Evolutionary conservation across 2,113 vertebrate genomes (phyloP).

Genomic region (Cynocephalus volans): DNA sequence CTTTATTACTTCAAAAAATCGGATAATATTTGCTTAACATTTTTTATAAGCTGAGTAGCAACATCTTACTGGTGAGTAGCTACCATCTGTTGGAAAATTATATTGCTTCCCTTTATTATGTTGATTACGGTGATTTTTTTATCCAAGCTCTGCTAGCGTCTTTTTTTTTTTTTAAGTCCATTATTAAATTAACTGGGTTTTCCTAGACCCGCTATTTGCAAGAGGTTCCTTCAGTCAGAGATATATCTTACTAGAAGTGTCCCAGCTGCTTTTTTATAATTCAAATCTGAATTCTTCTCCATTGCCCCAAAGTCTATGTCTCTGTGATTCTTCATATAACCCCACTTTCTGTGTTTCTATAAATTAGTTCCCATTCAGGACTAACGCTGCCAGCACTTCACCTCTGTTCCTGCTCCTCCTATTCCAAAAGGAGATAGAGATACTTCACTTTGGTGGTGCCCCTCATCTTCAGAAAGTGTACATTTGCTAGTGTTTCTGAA

Average conservation of each 20-base stretch:
- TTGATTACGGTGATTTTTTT: background rate
- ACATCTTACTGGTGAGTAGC: background rate
- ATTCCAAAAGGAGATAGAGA: background rate
- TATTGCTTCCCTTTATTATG: background rate
- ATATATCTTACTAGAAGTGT: background rate
- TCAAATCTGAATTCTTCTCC: background rate
- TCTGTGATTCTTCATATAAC: background rate
- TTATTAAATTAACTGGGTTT: background rate
- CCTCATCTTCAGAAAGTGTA: background rate
- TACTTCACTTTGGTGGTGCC: background rate
- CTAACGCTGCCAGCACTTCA: background rate
- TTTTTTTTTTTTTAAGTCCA: background rate
- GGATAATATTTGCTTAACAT: background rate
- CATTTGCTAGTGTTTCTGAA: background rate
- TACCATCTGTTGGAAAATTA: background rate
- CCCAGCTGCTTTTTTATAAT: conserved; percentile 39
- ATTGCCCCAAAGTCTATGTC: background rate
- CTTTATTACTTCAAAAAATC: background rate
- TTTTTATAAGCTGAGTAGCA: background rate
- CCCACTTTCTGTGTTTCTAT: conserved; percentile 13
- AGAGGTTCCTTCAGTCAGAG: background rate
- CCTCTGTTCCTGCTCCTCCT: background rate
- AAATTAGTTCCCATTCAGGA: background rate
- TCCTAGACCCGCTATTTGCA: background rate
- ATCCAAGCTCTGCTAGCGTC: background rate